Conservation (phyloP, 2,888 invertebrate genomes). For the Noctua comes region DNA sequence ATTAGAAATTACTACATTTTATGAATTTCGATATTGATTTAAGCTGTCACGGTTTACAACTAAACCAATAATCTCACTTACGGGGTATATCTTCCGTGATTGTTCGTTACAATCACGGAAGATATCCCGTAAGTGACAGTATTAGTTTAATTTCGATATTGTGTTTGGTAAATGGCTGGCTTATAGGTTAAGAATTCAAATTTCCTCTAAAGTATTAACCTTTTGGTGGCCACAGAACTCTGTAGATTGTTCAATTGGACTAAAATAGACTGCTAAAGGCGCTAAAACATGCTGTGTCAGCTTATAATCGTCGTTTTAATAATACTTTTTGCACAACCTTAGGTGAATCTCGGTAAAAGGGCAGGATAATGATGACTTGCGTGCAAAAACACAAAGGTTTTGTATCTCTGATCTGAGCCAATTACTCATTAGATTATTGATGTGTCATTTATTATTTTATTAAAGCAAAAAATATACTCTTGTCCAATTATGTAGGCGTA, state of each 20-base stretch:
- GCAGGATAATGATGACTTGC: not conserved
- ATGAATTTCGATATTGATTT: not conserved
- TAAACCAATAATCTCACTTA: no score
- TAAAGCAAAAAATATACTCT: slow-evolving; percentile 25
- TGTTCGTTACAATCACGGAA: no score
- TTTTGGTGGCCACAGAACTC: not conserved
- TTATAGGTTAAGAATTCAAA: not conserved
- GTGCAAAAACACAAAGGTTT: slow-evolving; percentile 11
- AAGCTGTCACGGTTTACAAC: no score
- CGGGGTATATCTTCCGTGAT: no score
- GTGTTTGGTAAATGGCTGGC: not conserved
- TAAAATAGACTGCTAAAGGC: not conserved
- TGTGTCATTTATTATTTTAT: slow-evolving; percentile 40
- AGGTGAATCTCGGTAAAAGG: not conserved
- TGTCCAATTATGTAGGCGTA: slow-evolving; percentile 36
- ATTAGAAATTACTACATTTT: not conserved
- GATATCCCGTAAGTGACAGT: no score
- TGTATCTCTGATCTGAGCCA: not conserved
- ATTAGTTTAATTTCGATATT: no score
- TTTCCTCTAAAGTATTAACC: no score
- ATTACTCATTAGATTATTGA: slow-evolving; percentile 24
- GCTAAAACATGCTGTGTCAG: not conserved
- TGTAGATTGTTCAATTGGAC: not conserved
- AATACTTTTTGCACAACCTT: not conserved
- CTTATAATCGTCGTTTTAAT: not conserved